Evolutionary conservation across 2,888 invertebrate genomes (phyloP).

Genomic region (Listrodromus nycthemerus): DNA sequence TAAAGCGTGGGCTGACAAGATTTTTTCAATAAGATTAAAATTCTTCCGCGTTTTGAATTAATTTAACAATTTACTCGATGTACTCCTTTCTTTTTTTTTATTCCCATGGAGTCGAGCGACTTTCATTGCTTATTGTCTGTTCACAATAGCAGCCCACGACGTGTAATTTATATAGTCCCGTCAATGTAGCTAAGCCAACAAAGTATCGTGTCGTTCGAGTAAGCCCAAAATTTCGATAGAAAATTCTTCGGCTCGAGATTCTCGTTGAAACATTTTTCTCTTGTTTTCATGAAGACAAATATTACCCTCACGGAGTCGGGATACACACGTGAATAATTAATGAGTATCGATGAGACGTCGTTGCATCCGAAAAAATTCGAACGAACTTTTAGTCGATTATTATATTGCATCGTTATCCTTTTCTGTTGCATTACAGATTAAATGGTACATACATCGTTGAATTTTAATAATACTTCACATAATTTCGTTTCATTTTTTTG

Average conservation of each 20-base stretch:
- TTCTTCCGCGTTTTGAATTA: conserved; percentile 18
- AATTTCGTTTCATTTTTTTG: neutral
- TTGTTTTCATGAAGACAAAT: conserved; percentile 30
- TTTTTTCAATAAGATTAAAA: conserved; percentile 42
- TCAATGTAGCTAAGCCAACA: conserved; percentile 43
- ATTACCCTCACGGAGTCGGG: conserved; percentile 42
- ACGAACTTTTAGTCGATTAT: conserved; percentile 33
- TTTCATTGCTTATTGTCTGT: conserved; percentile 83
- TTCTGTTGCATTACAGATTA: conserved; percentile 25
- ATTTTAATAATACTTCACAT: conserved; percentile 26
- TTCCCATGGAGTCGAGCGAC: conserved; percentile 71
- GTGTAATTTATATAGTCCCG: conserved; percentile 67
- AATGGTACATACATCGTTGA: conserved; percentile 23
- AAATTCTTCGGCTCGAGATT: conserved; percentile 32
- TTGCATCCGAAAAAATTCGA: conserved; percentile 32
- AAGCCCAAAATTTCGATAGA: conserved; percentile 6
- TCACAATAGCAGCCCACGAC: conserved; percentile 83
- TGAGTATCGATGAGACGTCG: conserved; percentile 25
- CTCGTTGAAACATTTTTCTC: conserved; percentile 3
- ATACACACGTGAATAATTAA: conserved; percentile 63
- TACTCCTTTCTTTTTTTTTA: conserved; percentile 45
- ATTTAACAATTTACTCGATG: conserved; percentile 61
- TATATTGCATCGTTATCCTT: conserved; percentile 43
- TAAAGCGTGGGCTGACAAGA: conserved; percentile 25
- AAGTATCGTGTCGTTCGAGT: conserved; percentile 26